A percentile compares a stretch with the other conserved stretches of the same genome.
Conservation (phyloP, 2,797 vertebrate genomes). For the Chloroceryle inda region DNA sequence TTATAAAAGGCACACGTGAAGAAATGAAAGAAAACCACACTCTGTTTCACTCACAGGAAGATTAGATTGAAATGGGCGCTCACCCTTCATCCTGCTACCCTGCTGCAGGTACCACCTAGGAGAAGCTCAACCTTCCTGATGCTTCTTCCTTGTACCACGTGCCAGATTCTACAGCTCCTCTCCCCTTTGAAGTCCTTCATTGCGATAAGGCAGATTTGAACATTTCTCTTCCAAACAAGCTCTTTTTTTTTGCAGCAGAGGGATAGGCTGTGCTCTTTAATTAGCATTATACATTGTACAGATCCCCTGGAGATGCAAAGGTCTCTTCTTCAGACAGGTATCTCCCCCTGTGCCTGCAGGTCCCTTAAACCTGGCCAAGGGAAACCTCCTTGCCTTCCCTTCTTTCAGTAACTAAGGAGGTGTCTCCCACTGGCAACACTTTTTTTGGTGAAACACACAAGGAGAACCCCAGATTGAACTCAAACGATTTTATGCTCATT, state of each 20-base stretch:
- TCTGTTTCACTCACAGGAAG: constrained; percentile 12
- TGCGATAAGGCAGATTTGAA: background rate
- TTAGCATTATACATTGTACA: rapidly evolving
- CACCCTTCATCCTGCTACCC: background rate
- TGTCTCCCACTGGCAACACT: background rate
- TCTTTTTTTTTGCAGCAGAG: background rate
- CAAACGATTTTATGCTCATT: background rate
- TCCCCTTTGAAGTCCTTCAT: constrained; percentile 34
- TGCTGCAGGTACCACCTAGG: background rate
- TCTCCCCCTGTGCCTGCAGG: background rate
- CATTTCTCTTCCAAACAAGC: constrained; percentile 1
- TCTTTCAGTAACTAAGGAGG: background rate
- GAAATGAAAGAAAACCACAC: constrained; percentile 62
- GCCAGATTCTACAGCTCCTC: background rate
- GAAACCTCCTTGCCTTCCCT: background rate
- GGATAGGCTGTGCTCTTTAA: background rate
- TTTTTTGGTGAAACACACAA: background rate
- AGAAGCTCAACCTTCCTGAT: background rate
- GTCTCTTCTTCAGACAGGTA: background rate
- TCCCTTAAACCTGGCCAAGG: background rate
- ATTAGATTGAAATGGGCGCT: background rate
- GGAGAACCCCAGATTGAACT: rapidly evolving
- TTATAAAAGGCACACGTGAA: constrained; percentile 49
- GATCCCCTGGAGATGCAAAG: background rate
- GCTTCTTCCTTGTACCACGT: background rate